Evolutionary conservation across 1,140 invertebrate species (phyloP).

Genomic region (Microvelia longipes): DNA sequence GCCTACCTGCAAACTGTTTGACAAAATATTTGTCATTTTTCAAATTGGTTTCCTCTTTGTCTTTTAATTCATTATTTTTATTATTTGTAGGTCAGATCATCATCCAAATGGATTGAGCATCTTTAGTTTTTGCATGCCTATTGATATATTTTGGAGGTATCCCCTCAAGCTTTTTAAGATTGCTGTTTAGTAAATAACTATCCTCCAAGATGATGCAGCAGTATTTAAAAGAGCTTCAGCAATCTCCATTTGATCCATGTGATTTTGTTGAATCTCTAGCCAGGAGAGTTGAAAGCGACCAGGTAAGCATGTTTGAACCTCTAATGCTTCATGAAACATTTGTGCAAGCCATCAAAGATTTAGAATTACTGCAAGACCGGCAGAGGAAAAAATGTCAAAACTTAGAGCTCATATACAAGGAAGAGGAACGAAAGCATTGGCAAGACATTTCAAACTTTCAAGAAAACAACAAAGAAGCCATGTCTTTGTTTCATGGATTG

Average conservation of each 20-base stretch:
- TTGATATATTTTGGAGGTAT: no score
- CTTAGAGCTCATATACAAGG: constrained; percentile 62
- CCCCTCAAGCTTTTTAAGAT: no score
- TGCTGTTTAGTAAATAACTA: no score
- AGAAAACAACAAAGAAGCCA: constrained; percentile 73
- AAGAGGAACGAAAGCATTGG: constrained; percentile 73
- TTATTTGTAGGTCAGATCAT: no score
- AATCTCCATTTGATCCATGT: constrained; percentile 91
- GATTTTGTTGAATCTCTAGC: constrained; percentile 95
- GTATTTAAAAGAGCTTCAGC: no score
- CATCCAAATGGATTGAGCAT: no score
- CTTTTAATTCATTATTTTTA: no score
- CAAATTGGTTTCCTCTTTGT: no score
- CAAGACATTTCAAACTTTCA: constrained; percentile 66
- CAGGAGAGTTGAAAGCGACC: constrained; percentile 66
- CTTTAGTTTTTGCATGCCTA: no score
- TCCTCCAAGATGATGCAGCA: no score
- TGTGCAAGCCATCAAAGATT: constrained; percentile 67
- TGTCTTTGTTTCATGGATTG: constrained; percentile 76
- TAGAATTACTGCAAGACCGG: constrained; percentile 63
- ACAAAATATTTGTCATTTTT: no score
- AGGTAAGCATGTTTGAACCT: constrained; percentile 47
- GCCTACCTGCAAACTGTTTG: no score
- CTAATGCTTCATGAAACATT: constrained; percentile 77
- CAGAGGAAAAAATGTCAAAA: constrained; percentile 77